Percentiles rank a stretch among this genome's conserved stretches.
These are phyloP conservation scores for Aphidius colemani DNA, from an alignment of 2,888 invertebrate genomes.

Conservation along the genomic window DNA sequence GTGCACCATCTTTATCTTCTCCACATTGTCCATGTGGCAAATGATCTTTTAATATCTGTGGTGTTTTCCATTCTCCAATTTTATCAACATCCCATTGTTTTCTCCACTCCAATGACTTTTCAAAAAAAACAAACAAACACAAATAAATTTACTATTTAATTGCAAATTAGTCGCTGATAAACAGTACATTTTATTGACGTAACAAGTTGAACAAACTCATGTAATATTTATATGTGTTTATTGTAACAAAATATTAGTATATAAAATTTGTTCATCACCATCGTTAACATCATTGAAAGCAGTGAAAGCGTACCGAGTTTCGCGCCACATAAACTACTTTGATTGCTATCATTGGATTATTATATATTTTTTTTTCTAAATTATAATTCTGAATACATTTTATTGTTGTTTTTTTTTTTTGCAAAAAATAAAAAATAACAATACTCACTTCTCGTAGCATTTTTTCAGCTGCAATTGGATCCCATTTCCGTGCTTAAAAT, in stretches of 20 bases:
- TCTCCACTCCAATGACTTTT: slow-evolving; percentile 74
- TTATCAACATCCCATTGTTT: slow-evolving; percentile 77
- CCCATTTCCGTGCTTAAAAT: slow-evolving; percentile 83
- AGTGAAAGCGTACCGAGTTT: not conserved
- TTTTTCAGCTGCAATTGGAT: slow-evolving; percentile 84
- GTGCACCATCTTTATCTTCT: slow-evolving; percentile 82
- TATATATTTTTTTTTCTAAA: too few relatives aligned
- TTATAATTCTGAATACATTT: too few relatives aligned
- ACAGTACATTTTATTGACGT: too few relatives aligned
- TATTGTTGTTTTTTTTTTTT: too few relatives aligned
- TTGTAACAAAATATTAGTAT: not conserved
- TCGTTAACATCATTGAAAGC: not conserved
- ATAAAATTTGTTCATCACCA: not conserved
- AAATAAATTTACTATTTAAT: too few relatives aligned
- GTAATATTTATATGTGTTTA: not conserved
- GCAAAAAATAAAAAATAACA: not conserved
- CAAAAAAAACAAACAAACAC: slow-evolving; percentile 36
- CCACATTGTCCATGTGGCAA: slow-evolving; percentile 81
- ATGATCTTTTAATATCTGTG: slow-evolving; percentile 72
- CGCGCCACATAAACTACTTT: not conserved
- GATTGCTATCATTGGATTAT: too few relatives aligned
- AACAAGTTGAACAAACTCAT: too few relatives aligned
- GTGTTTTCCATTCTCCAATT: slow-evolving; percentile 71
- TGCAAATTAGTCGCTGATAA: not conserved
- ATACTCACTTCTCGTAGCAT: slow-evolving; percentile 85